Evolutionary conservation across 2,888 invertebrate genomes (phyloP).

Genomic region (Tipula helvola): DNA sequence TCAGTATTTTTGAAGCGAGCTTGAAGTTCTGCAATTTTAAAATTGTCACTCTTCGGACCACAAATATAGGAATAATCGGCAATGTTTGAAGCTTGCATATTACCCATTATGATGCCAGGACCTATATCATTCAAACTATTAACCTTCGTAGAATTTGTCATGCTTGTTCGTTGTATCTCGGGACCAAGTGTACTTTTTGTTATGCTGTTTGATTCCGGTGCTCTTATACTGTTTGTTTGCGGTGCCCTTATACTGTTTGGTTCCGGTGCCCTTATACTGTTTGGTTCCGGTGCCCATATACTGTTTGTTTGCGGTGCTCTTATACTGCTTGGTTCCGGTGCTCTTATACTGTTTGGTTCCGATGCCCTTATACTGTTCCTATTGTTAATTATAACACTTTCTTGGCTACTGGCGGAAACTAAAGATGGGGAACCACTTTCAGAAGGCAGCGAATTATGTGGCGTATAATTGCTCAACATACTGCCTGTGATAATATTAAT

Average conservation of each 20-base stretch:
- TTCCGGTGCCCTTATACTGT: too few species aligned
- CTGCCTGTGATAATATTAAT: not conserved
- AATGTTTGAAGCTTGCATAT: not conserved
- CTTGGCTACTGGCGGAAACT: not conserved
- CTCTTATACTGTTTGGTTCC: not conserved
- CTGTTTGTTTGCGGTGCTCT: too few species aligned
- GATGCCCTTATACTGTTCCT: not conserved
- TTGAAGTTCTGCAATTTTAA: not conserved
- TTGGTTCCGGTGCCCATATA: not conserved
- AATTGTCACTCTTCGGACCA: not conserved
- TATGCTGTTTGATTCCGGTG: too few species aligned
- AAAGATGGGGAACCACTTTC: not conserved
- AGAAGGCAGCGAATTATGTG: not conserved
- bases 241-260: too few species aligned
- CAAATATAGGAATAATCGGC: not conserved
- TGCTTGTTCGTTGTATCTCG: not conserved
- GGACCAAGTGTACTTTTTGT: not conserved
- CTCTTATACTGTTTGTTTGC: too few species aligned
- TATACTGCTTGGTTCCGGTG: not conserved
- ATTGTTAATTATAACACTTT: not conserved
- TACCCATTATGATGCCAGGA: not conserved
- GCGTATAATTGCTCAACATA: not conserved
- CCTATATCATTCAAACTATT: not conserved
- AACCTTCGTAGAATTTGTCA: not conserved
- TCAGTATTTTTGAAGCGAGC: not conserved